Base-by-base conservation (phyloP, 2,113 vertebrate species). In the Calidris pygmaea region DNA sequence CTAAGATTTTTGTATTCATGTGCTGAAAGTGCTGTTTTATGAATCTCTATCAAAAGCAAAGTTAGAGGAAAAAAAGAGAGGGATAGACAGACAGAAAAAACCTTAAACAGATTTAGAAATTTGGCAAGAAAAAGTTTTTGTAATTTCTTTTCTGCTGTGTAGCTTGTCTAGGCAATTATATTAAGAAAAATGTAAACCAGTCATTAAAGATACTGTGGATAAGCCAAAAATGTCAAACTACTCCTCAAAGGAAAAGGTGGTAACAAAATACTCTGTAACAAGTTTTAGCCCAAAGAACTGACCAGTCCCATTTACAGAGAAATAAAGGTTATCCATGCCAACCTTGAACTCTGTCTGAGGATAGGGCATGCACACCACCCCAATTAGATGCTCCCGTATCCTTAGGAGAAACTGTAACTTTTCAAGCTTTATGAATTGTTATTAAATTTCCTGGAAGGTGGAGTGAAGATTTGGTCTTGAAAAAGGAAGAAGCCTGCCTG, bases 101-200 rank as follows among this genome's bases (percentile, higher is more conserved):
- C 37, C 63, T 70, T 87, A 90, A 95, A 48, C 37, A 95, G 71
- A 85, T 92, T 85, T 95, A 53, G 63, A 94, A 34, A 67, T 80
- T 71, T 96, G 71, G 82, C 87, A 96, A 87, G 86, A 79, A 98
- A 58, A 89, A 73, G 14, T 50, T 85, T 97, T 96, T 93, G 43
- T 87, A 90, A 91, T 97, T 97, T 96, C 75, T 97, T 63, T 95
- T 97, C 95, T 93, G 86, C 52, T 85, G 72, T 91, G 94, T 96
- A 92, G 56, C 67, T 94, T 94, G 43, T 48, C 83, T 87, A 84
- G 63, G 70, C 89, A 97, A 97, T 96, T 96, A 77, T 74, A 88
- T 83, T 91, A 96, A 81, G 87, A 93, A 95, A 97, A 97, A 95
- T 50, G 60, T 81, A 93, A 94, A 90, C 53, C 84, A 90, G 52